Evolutionary conservation across 2,113 vertebrate species (phyloP).

Genomic region (Nothoprocta perdicaria): DNA sequence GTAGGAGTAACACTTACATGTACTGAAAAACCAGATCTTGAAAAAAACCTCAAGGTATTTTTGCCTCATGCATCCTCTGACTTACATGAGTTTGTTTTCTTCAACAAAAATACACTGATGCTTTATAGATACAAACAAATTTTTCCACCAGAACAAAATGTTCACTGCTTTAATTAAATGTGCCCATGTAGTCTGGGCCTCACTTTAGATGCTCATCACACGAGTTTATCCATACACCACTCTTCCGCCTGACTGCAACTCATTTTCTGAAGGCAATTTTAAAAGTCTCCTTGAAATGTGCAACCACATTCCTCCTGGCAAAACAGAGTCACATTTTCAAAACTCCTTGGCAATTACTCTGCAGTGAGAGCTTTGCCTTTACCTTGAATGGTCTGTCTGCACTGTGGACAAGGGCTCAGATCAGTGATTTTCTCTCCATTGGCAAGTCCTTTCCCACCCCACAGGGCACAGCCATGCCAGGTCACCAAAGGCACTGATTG

Average conservation of each 20-base stretch:
- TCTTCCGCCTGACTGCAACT: neutral
- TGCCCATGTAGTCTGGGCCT: accelerated
- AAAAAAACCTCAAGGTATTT: neutral
- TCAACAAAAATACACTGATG: neutral
- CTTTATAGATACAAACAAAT: neutral
- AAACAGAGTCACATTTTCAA: neutral
- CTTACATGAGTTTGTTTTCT: neutral
- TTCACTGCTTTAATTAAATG: neutral
- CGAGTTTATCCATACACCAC: neutral
- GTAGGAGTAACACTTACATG: neutral
- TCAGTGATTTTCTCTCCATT: accelerated
- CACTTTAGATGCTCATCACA: neutral
- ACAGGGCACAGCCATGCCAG: accelerated
- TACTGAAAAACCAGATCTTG: neutral
- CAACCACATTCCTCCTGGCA: neutral
- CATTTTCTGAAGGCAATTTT: neutral
- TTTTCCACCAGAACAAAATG: neutral
- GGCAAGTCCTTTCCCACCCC: neutral
- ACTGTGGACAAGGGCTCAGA: accelerated
- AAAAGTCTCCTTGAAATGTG: neutral
- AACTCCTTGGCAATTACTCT: neutral
- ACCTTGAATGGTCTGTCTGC: neutral
- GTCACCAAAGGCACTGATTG: neutral
- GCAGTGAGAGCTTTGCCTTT: neutral
- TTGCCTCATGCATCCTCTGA: neutral